These are phyloP conservation scores for Andrena marginata DNA, from an alignment of 2,888 invertebrate genomes.

Conservation along the genomic window DNA sequence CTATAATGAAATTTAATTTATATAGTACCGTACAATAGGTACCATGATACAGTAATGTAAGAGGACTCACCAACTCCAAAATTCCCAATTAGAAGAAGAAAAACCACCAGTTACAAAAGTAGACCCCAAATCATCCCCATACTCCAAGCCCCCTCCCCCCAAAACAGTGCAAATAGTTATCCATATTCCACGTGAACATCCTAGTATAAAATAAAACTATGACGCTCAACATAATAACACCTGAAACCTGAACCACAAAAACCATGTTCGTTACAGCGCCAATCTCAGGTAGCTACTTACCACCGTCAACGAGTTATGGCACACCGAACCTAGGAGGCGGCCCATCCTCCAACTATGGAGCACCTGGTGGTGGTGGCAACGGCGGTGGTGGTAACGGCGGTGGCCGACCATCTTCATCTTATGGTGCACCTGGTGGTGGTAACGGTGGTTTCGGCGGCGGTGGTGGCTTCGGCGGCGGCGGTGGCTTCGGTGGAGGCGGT, in stretches of 20 bases:
- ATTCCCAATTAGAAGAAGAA: not conserved
- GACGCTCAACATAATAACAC: too few relatives aligned
- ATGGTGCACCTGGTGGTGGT: constrained; percentile 77
- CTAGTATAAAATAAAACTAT: too few relatives aligned
- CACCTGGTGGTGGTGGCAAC: constrained; percentile 70
- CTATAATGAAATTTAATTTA: too few relatives aligned
- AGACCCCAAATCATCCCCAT: too few relatives aligned
- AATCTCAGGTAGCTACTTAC: constrained; percentile 87
- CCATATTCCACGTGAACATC: too few relatives aligned
- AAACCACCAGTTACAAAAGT: not conserved
- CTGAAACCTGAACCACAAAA: too few relatives aligned
- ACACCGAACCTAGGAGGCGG: constrained; percentile 69
- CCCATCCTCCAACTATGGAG: constrained; percentile 79
- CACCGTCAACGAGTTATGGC: constrained; percentile 86
- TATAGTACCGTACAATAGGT: too few relatives aligned
- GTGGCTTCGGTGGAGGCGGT: constrained; percentile 64
- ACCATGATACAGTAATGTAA: too few relatives aligned
- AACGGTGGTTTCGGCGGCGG: constrained; percentile 64
- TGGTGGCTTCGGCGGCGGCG: constrained; percentile 58
- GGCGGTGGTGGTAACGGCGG: constrained; percentile 75
- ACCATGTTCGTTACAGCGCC: constrained; percentile 84
- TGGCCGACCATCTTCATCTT: constrained; percentile 73
- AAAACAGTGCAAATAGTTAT: too few relatives aligned
- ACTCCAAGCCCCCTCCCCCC: too few relatives aligned
- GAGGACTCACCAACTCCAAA: too few relatives aligned